Percentiles rank a stretch among this genome's conserved stretches.
phyloP scores from a whole-genome alignment of 2,113 vertebrate species.

The Psittacara wagleri region DNA sequence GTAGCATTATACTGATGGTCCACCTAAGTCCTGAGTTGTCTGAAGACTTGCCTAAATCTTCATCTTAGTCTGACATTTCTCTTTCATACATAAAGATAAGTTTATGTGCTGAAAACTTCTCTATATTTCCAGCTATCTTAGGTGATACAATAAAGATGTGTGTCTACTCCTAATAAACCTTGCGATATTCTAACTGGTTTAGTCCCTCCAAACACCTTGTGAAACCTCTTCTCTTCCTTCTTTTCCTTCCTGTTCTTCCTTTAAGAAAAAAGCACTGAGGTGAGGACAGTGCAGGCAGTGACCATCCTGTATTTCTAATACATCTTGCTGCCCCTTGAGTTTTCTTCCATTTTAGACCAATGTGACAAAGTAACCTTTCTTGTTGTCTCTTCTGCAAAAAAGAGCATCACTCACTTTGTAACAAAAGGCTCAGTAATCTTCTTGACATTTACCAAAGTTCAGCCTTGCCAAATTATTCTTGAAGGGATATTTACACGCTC shows the following conservation, averaged over 20 bases:
- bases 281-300: background rate
- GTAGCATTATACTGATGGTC: background rate
- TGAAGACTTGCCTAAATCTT: background rate
- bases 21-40: background rate
- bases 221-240: background rate
- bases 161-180: background rate
- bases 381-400: background rate
- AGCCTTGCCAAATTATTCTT: background rate
- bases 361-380: background rate
- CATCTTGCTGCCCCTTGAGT: background rate
- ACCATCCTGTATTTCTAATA: background rate
- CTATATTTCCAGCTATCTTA: background rate
- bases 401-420: background rate
- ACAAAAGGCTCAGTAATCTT: background rate
- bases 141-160: background rate
- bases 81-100: background rate
- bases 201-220: background rate
- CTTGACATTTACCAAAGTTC: background rate
- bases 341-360: background rate
- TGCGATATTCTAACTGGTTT: background rate
- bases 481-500: background rate
- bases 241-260: background rate
- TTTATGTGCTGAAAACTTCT: background rate
- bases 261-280: background rate
- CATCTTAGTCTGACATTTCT: background rate